These are phyloP conservation scores for Hyles euphorbiae DNA, from an alignment of 1,140 invertebrate species.

Conservation along the genomic window DNA sequence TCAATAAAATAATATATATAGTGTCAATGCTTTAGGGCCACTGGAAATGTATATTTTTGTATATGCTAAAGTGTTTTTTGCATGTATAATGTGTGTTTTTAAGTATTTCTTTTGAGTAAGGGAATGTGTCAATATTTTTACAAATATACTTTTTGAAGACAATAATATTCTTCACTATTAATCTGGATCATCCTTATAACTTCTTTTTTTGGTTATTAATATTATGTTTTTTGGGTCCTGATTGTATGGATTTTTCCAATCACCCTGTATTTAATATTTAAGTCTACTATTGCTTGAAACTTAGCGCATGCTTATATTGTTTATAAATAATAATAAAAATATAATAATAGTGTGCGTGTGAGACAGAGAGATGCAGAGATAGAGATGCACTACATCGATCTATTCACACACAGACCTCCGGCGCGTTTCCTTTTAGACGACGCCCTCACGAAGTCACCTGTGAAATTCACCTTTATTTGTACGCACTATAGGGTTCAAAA, in stretches of 20 bases:
- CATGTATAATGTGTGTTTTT: no score
- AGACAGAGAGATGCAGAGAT: conserved; percentile 65
- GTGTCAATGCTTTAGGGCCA: conserved; percentile 5
- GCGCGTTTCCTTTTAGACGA: conserved; percentile 54
- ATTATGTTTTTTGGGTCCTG: no score
- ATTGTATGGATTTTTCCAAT: conserved; percentile 6
- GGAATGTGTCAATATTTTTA: no score
- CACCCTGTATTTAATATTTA: conserved; percentile 8
- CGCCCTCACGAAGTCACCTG: conserved; percentile 72
- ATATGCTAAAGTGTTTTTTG: no score
- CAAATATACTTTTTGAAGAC: no score
- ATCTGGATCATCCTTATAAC: no score
- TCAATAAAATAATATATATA: conserved; percentile 2
- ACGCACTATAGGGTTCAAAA: conserved; percentile 32
- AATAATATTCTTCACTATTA: no score
- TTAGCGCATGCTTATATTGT: conserved; percentile 9
- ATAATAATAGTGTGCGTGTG: conserved; percentile 46
- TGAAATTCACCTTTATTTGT: conserved; percentile 58
- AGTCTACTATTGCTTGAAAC: not conserved
- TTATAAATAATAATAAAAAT: conserved; percentile 19
- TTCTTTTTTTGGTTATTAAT: no score
- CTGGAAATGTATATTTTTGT: conserved; percentile 4
- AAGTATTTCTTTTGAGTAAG: no score
- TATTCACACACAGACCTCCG: conserved; percentile 69
- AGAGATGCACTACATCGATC: conserved; percentile 71